phyloP scores from a whole-genome alignment of 2,113 vertebrate species.

The Cyanoramphus novaezelandiae region DNA sequence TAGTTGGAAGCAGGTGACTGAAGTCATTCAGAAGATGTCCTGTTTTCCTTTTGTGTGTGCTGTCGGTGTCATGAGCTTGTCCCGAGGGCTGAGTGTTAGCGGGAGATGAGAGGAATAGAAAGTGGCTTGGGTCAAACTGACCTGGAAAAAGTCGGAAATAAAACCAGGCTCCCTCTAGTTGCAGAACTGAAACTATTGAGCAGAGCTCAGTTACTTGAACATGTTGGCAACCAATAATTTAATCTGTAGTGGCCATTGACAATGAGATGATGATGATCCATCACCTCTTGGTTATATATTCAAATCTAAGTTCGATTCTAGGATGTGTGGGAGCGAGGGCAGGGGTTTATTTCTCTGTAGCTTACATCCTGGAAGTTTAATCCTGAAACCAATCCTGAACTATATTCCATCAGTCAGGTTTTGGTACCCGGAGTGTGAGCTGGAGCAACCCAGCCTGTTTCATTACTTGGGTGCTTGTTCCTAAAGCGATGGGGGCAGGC shows the following conservation, averaged over 20 bases:
- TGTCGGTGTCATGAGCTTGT: background rate
- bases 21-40: background rate
- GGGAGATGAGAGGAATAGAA: conserved; percentile 37
- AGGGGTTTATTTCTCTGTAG: background rate
- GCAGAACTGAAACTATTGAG: conserved; percentile 31
- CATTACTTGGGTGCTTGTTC: accelerated
- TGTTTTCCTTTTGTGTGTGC: background rate
- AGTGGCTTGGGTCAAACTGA: background rate
- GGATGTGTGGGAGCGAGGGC: background rate
- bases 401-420: background rate
- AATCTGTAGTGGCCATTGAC: background rate
- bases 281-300: background rate
- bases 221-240: background rate
- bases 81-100: background rate
- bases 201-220: background rate
- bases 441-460: background rate
- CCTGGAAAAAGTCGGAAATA: conserved; percentile 14
- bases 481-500: background rate
- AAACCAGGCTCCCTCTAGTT: background rate
- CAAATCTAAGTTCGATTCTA: background rate
- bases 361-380: background rate
- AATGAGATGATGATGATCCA: background rate
- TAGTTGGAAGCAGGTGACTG: background rate
- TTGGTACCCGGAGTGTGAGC: background rate
- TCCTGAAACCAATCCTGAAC: background rate